phyloP scores from a whole-genome alignment of 1,140 invertebrate species.

The Polyergus mexicanus region DNA sequence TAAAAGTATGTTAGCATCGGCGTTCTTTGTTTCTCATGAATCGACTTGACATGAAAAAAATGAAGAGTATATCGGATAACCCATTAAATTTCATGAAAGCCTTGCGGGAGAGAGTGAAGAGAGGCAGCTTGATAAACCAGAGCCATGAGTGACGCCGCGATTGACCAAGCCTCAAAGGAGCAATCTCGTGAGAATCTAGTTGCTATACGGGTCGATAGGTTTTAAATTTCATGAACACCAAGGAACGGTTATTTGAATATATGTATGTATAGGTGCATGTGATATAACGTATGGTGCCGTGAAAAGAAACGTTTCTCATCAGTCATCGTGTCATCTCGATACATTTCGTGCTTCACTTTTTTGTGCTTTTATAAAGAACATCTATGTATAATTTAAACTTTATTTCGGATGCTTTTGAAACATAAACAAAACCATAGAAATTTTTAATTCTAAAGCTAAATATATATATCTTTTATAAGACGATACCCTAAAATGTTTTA shows the following conservation, averaged over 20 bases:
- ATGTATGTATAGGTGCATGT: slow-evolving; percentile 28
- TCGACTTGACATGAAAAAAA: slow-evolving; percentile 55
- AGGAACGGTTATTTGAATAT: slow-evolving; percentile 64
- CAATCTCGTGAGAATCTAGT: slow-evolving; percentile 66
- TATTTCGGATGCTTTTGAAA: neutral
- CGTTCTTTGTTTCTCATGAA: slow-evolving; percentile 43
- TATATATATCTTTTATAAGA: neutral
- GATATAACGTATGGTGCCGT: slow-evolving; percentile 16
- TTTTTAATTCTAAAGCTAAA: neutral
- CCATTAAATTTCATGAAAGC: slow-evolving; percentile 73
- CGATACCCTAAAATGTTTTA: neutral
- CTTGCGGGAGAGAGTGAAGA: slow-evolving; percentile 26
- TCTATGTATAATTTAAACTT: slow-evolving; percentile 17
- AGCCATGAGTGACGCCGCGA: slow-evolving; percentile 57
- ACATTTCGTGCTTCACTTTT: neutral
- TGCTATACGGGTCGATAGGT: slow-evolving; percentile 45
- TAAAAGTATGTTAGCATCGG: slow-evolving; percentile 35
- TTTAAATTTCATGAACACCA: slow-evolving; percentile 68
- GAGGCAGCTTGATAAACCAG: slow-evolving; percentile 68
- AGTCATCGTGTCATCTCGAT: slow-evolving; percentile 31
- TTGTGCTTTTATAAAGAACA: neutral
- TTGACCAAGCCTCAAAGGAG: slow-evolving; percentile 72
- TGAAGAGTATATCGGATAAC: slow-evolving; percentile 45
- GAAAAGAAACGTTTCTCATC: slow-evolving; percentile 60
- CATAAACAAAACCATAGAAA: neutral